phyloP scores from a whole-genome alignment of 2,797 vertebrate species.

The Melanotaenia maccullochi region DNA sequence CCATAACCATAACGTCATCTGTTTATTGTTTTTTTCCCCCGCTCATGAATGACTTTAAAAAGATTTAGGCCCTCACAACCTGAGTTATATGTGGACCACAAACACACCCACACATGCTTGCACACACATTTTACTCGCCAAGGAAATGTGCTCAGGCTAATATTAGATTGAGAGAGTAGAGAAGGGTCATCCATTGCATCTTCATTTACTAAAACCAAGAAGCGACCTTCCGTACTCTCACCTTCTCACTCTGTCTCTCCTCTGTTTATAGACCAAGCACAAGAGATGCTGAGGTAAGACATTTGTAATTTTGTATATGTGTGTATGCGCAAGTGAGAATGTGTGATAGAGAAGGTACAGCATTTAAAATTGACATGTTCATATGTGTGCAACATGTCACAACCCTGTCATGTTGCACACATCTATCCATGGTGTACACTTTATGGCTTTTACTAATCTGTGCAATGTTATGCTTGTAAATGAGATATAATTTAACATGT shows the following conservation, averaged over 20 bases:
- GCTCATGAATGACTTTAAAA: not conserved
- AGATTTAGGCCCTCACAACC: not conserved
- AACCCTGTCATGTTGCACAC: no score
- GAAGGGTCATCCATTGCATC: slow-evolving; percentile 59
- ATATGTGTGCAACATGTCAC: no score
- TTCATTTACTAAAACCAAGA: slow-evolving; percentile 68
- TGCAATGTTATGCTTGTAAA: not conserved
- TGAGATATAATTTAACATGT: not conserved
- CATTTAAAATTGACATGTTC: slow-evolving; percentile 1
- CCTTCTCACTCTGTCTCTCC: slow-evolving; percentile 40
- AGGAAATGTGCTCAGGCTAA: slow-evolving; percentile 84
- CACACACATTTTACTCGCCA: slow-evolving; percentile 58
- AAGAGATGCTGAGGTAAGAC: slow-evolving; percentile 72
- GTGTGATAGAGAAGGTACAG: not conserved
- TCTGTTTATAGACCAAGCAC: slow-evolving; percentile 64
- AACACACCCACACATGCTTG: slow-evolving; percentile 26
- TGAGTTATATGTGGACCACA: slow-evolving; percentile 4
- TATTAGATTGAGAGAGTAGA: slow-evolving; percentile 83
- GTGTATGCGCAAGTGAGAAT: not conserved
- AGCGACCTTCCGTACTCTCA: slow-evolving; percentile 27
- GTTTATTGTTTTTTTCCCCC: not conserved
- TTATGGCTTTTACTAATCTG: not conserved
- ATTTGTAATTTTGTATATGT: slow-evolving; percentile 13
- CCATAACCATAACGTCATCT: not conserved
- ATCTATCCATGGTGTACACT: not conserved